phyloP scores from a whole-genome alignment of 2,888 invertebrate genomes.

The Zygaena filipendulae region DNA sequence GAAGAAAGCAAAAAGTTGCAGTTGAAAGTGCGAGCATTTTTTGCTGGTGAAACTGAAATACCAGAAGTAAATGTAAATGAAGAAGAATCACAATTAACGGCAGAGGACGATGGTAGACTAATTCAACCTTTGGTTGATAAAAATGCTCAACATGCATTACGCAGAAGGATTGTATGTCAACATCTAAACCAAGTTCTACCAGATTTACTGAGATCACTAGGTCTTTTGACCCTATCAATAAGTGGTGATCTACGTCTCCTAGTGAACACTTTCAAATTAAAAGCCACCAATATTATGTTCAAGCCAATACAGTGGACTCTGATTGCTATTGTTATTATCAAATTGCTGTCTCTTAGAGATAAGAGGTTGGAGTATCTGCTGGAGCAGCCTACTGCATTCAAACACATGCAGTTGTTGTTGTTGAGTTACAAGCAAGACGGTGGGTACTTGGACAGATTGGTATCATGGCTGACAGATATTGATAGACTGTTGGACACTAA shows the following conservation, averaged over 20 bases:
- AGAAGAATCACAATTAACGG: slow-evolving; percentile 9
- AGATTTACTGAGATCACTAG: slow-evolving; percentile 64
- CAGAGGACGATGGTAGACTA: slow-evolving; percentile 35
- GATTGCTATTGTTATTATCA: slow-evolving; percentile 75
- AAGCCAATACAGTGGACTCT: slow-evolving; percentile 78
- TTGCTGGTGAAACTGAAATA: slow-evolving; percentile 60
- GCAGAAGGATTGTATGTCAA: slow-evolving; percentile 76
- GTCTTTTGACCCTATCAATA: slow-evolving; percentile 41
- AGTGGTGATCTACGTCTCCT: slow-evolving; percentile 57
- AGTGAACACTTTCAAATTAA: slow-evolving; percentile 73
- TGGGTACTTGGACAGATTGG: slow-evolving; percentile 55
- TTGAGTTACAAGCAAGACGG: slow-evolving; percentile 61
- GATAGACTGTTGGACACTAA: slow-evolving; percentile 49
- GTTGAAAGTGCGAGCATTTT: slow-evolving; percentile 74
- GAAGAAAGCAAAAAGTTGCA: slow-evolving; percentile 72
- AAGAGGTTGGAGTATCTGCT: slow-evolving; percentile 33
- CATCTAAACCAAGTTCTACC: slow-evolving; percentile 73
- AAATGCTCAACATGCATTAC: slow-evolving; percentile 73
- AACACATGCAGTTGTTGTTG: slow-evolving; percentile 53
- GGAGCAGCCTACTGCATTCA: slow-evolving; percentile 35
- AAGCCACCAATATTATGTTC: slow-evolving; percentile 77
- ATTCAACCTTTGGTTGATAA: slow-evolving; percentile 74
- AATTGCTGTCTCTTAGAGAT: slow-evolving; percentile 62
- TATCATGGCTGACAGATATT: slow-evolving; percentile 60
- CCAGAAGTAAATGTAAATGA: slow-evolving; percentile 26